Evolutionary conservation across 1,140 invertebrate species (phyloP), one percentile per base, ranked within the genome.

Genomic region (Calosoma granatense): DNA sequence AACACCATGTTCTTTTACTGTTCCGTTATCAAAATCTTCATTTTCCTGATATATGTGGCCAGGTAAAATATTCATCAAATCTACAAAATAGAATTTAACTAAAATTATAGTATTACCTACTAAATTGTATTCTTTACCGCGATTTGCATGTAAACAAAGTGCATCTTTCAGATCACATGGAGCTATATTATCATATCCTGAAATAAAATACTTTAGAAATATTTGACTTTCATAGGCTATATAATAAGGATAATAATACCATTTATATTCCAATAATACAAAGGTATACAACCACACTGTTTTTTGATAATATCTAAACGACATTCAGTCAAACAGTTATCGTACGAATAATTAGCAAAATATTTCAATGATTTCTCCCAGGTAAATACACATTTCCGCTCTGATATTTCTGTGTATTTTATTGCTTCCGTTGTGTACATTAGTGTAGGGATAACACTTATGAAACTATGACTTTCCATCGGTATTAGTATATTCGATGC

Each of bases 281-380:
- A 11, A 12, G 41, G 41, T 12, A 47, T 17, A 47, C 41, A 47
- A 17, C 17, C 17, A 47, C 41, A 47, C 17, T 12, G 4, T 47
- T 47, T 17, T 47, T 17, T 47, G 4, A 47, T 12, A 12, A 47
- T 12, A 47, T 47, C 41, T 12, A 47, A 3, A 4, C 41, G 6
- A 17, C 41, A 47, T 17, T 47, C 41, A 11, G 9, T 47, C 15
- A 47, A 47, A 47, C 41, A 47, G 41, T 47, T 47, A 12, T 4
- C 17, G 4, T 47, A 6, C 9, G 41, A 12, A 47, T 47, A 47
- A 47, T 47, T 11, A 12, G 6, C 15, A 47, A 47, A 47, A 47
- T 47, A 47, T 47, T 47, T 47, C 17, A 47, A 47, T 47, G 6
- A 4, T 47, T 17, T 47, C 17, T 47, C 41, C 41, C 41, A 47